Conservation (phyloP, 2,888 invertebrate genomes). For the Drosophila sordidula region DNA sequence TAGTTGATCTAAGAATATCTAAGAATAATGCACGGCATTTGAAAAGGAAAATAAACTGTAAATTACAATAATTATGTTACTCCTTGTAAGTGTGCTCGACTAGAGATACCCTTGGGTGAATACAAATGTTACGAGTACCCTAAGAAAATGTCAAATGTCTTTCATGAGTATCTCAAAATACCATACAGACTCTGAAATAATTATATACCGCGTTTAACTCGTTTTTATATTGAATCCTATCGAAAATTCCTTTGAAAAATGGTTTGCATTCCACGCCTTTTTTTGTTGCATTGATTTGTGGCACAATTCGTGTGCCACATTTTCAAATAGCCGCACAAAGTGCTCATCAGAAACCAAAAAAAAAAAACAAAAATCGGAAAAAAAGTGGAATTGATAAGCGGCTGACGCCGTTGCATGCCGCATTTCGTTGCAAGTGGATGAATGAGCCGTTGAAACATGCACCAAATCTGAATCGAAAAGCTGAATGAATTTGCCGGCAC, state of each 20-base stretch:
- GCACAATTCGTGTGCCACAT: constrained; percentile 26
- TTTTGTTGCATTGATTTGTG: neutral
- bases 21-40: too few relatives aligned
- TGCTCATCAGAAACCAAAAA: neutral
- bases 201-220: too few relatives aligned
- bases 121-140: too few relatives aligned
- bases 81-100: too few relatives aligned
- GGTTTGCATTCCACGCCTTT: neutral
- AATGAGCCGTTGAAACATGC: constrained; percentile 68
- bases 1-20: too few relatives aligned
- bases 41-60: too few relatives aligned
- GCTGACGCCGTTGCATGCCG: constrained; percentile 36
- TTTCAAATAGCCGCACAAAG: constrained; percentile 14
- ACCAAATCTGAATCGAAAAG: constrained; percentile 50
- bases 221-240: too few relatives aligned
- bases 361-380: constrained; percentile 9
- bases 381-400: constrained; percentile 55
- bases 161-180: too few relatives aligned
- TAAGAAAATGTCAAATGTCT: too few relatives aligned
- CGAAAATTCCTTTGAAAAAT: neutral
- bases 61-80: too few relatives aligned
- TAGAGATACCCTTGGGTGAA: too few relatives aligned
- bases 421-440: constrained; percentile 53
- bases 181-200: too few relatives aligned
- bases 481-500: constrained; percentile 69